phyloP scores from a whole-genome alignment of 2,797 vertebrate species.

The Melanogrammus aeglefinus region DNA sequence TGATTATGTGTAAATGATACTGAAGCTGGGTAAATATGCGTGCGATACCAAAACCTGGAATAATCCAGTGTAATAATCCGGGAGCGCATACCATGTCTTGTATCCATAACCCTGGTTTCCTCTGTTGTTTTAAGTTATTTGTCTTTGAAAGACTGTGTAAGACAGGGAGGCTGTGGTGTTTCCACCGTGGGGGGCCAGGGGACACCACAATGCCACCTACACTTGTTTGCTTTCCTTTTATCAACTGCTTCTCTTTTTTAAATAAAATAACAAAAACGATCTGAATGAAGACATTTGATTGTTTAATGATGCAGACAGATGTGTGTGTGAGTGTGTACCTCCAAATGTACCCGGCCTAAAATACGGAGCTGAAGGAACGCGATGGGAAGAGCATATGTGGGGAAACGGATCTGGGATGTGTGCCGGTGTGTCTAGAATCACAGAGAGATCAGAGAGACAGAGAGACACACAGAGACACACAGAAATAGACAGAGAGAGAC shows the following conservation, averaged over 20 bases:
- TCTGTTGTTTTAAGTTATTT: slow-evolving; percentile 83
- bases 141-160: slow-evolving; percentile 81
- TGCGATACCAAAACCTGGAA: neutral
- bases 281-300: neutral
- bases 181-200: slow-evolving; percentile 20
- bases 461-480: slow-evolving; percentile 17
- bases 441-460: neutral
- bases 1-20: neutral
- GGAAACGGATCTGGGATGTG: neutral
- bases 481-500: too few relatives aligned
- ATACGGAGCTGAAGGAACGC: neutral
- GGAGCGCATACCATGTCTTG: neutral
- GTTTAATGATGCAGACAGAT: neutral
- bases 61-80: neutral
- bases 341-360: neutral
- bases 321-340: neutral
- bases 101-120: slow-evolving; percentile 14
- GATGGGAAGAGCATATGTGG: neutral
- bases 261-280: slow-evolving; percentile 43
- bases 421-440: neutral
- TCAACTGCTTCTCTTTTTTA: slow-evolving; percentile 42
- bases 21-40: neutral
- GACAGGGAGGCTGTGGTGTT: slow-evolving; percentile 35
- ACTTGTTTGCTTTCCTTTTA: slow-evolving; percentile 42
- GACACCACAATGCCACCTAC: slow-evolving; percentile 28